phyloP scores from a whole-genome alignment of 2,888 invertebrate genomes.

The Perizoma flavofasciatum region DNA sequence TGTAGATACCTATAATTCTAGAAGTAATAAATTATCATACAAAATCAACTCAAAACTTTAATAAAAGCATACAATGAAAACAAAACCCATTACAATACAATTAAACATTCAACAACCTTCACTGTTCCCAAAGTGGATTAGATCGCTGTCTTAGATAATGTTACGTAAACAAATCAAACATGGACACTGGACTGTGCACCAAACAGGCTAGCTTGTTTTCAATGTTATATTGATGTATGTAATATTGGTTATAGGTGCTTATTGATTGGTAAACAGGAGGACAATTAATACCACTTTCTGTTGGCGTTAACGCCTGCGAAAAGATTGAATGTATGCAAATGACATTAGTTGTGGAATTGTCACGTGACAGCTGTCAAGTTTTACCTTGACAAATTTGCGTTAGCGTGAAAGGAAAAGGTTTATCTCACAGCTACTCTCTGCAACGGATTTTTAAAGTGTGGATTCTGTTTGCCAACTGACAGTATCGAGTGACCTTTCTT shows the following conservation, averaged over 20 bases:
- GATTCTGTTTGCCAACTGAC: conserved; percentile 4
- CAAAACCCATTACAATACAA: not conserved
- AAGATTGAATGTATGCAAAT: too few relatives aligned
- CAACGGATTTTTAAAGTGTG: not conserved
- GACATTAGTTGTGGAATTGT: too few relatives aligned
- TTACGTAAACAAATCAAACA: conserved; percentile 33
- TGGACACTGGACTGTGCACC: not conserved
- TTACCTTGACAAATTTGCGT: too few relatives aligned
- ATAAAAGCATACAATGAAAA: not conserved
- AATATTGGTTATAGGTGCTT: not conserved
- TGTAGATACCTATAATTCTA: too few relatives aligned
- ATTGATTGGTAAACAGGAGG: too few relatives aligned
- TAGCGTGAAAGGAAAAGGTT: too few relatives aligned
- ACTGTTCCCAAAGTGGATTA: conserved; percentile 19
- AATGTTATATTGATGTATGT: too few relatives aligned
- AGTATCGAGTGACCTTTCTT: conserved; percentile 3
- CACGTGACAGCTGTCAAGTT: too few relatives aligned
- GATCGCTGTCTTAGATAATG: conserved; percentile 27
- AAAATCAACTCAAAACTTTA: not conserved
- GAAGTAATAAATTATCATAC: too few relatives aligned
- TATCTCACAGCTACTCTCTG: not conserved
- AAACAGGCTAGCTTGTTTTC: too few relatives aligned
- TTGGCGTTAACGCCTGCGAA: too few relatives aligned
- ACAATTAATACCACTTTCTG: too few relatives aligned
- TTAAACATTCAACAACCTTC: conserved; percentile 21